Percentiles rank a stretch among this genome's conserved stretches.
Conservation (phyloP, 1,140 invertebrate species). For the Belonocnema kinseyi region DNA sequence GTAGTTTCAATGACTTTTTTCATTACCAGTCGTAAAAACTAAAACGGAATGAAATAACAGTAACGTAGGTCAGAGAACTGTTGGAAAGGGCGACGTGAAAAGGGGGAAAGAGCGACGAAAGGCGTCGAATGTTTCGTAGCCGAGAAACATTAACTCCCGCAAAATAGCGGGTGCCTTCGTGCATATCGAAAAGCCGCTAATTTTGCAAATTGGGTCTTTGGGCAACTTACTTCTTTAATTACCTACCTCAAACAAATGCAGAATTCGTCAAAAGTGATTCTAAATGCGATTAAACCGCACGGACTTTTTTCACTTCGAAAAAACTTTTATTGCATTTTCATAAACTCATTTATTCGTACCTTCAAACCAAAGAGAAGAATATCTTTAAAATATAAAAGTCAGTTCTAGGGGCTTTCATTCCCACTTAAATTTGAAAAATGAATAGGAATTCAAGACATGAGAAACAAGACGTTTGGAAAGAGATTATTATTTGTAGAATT, state of each 20-base stretch:
- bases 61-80: slow-evolving; percentile 29
- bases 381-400: too few relatives aligned
- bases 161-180: slow-evolving; percentile 23
- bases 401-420: too few relatives aligned
- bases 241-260: background rate
- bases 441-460: too few relatives aligned
- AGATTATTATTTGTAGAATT: too few relatives aligned
- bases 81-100: slow-evolving; percentile 13
- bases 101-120: slow-evolving; percentile 14
- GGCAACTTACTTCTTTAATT: slow-evolving; percentile 14
- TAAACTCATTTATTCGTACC: too few relatives aligned
- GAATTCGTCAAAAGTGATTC: slow-evolving; percentile 2
- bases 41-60: slow-evolving; percentile 19
- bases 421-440: too few relatives aligned
- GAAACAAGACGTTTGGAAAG: too few relatives aligned
- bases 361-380: too few relatives aligned
- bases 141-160: slow-evolving; percentile 26
- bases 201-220: slow-evolving; percentile 25
- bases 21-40: slow-evolving; percentile 21
- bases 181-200: slow-evolving; percentile 25
- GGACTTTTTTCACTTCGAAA: background rate
- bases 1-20: slow-evolving; percentile 1
- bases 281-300: background rate
- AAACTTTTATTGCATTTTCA: background rate
- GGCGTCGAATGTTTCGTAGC: slow-evolving; percentile 20